Evolutionary conservation across 1,140 invertebrate genomes (phyloP).

Genomic region (Brachionus asplanchnoidis): DNA sequence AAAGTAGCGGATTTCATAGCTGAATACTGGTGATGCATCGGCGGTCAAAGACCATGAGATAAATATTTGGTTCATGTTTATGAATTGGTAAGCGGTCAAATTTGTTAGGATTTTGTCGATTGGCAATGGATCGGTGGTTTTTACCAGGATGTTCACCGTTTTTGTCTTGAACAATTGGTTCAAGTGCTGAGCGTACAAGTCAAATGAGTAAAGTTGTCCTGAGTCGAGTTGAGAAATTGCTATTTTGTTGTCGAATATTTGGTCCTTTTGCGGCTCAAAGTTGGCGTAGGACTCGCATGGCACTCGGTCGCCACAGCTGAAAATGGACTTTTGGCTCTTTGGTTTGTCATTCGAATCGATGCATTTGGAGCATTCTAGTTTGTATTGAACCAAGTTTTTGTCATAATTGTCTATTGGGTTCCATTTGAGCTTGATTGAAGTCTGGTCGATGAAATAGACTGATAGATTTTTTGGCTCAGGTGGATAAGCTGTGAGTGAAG

Average conservation of each 20-base stretch:
- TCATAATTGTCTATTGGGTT: slow-evolving; percentile 11
- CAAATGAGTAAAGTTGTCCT: not conserved
- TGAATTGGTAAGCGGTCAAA: slow-evolving; percentile 27
- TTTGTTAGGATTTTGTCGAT: not conserved
- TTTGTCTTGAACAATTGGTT: slow-evolving; percentile 13
- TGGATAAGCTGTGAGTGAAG: not conserved
- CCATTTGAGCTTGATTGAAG: slow-evolving; percentile 12
- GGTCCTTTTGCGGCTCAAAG: not conserved
- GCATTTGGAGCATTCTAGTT: slow-evolving; percentile 31
- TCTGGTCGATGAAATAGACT: slow-evolving; percentile 17
- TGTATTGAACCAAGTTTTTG: slow-evolving; percentile 31
- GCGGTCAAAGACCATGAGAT: not conserved
- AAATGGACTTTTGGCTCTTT: not conserved
- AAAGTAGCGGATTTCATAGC: slow-evolving; percentile 19
- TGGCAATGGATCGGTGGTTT: not conserved
- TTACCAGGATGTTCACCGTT: not conserved
- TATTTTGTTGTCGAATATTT: slow-evolving; percentile 9
- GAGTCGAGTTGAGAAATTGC: not conserved
- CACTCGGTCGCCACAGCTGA: not conserved
- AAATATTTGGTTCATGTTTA: slow-evolving; percentile 33
- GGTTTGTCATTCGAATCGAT: not conserved
- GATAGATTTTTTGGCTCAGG: slow-evolving; percentile 39
- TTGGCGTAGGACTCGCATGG: not conserved
- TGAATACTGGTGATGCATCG: not conserved
- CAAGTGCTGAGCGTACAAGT: slow-evolving; percentile 24